Percentiles rank a stretch among this genome's conserved stretches.
These are phyloP conservation scores for Cervus canadensis DNA, from an alignment of 2,113 vertebrate genomes.

Conservation along the genomic window DNA sequence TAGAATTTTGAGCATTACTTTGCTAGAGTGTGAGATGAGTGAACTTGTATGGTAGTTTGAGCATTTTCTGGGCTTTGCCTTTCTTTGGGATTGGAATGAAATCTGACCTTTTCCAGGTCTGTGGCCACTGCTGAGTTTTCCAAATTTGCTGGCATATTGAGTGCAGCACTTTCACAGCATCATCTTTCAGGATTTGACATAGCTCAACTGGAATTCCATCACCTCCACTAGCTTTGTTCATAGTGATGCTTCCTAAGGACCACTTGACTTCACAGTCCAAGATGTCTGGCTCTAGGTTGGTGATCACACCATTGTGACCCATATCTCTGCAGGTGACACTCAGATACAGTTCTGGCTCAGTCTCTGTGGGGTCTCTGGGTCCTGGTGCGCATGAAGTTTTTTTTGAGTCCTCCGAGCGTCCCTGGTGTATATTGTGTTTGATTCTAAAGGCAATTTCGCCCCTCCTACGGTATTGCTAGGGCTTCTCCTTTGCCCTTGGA, in stretches of 20 bases:
- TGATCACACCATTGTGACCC: background rate
- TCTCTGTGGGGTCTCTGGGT: background rate
- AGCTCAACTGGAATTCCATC: background rate
- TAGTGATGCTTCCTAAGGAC: background rate
- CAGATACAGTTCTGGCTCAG: background rate
- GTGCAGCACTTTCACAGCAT: background rate
- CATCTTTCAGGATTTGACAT: background rate
- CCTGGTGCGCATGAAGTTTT: background rate
- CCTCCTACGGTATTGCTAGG: no score
- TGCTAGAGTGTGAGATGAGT: background rate
- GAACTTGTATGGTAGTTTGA: rapidly evolving
- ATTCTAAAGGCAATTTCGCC: background rate
- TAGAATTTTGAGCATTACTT: background rate
- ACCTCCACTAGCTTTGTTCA: background rate
- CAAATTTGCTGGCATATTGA: background rate
- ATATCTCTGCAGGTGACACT: background rate
- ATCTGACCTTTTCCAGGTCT: background rate
- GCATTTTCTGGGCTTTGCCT: background rate
- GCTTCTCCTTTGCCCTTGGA: background rate
- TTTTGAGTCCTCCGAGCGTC: background rate
- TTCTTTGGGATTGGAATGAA: background rate
- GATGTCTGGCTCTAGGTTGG: background rate
- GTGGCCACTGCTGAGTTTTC: background rate
- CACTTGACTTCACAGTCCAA: rapidly evolving
- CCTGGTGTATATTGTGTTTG: background rate